Percentiles rank a stretch among this genome's conserved stretches.
phyloP scores from a whole-genome alignment of 2,888 invertebrate genomes.

The Polydesmus complanatus region DNA sequence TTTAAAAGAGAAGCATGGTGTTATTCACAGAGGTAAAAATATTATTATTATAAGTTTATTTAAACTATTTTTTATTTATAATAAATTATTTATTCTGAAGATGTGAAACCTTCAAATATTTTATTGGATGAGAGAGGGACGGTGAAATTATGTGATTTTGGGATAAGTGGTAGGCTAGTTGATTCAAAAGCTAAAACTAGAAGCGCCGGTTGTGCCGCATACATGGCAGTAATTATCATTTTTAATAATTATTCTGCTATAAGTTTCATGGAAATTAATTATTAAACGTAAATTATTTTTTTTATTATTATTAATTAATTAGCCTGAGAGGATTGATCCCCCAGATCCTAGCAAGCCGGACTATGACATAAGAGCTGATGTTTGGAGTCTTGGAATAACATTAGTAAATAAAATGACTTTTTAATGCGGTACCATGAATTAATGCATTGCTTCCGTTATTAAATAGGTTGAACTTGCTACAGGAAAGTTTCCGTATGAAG shows the following conservation, averaged over 20 bases:
- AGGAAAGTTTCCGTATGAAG: constrained; percentile 82
- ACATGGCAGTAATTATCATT: constrained; percentile 94
- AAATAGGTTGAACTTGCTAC: constrained; percentile 75
- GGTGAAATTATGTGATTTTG: constrained; percentile 98
- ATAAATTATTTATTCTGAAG: too few species aligned
- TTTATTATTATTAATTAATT: constrained; percentile 23
- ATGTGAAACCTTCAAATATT: constrained; percentile 98
- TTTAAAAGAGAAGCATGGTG: constrained; percentile 90
- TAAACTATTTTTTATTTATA: constrained; percentile 13
- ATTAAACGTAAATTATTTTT: neutral
- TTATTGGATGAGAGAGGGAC: constrained; percentile 85
- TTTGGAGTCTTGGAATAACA: constrained; percentile 96
- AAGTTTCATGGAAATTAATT: neutral
- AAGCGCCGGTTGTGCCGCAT: constrained; percentile 96
- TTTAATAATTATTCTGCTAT: neutral
- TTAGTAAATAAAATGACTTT: constrained; percentile 44
- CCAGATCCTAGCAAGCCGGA: constrained; percentile 83
- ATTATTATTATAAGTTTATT: constrained; percentile 4
- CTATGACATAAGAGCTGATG: constrained; percentile 97
- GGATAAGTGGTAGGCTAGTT: constrained; percentile 92
- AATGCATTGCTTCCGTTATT: neutral
- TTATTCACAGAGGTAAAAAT: constrained; percentile 64
- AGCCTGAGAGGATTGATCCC: constrained; percentile 95
- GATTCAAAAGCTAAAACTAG: constrained; percentile 96
- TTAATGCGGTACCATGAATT: neutral